Evolutionary conservation across 2,888 invertebrate species (phyloP), one percentile per base, ranked within the genome.

Genomic region (Loripinus fragilis): DNA sequence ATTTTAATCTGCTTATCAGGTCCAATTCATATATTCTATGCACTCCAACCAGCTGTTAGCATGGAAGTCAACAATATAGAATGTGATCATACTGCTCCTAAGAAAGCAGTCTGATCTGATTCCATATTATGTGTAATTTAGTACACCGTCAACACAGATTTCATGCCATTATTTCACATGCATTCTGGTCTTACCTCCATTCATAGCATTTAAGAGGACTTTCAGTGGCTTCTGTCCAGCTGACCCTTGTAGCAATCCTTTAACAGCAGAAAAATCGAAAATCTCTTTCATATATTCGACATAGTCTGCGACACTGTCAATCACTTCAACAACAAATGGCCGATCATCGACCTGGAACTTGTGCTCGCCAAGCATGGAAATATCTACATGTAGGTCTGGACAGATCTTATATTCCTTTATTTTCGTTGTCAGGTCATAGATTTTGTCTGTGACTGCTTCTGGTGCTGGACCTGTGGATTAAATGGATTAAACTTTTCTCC

Each of bases 281-380:
- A 99, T 98, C 89, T 96, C 96, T 94, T 98, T 97, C 99, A 99
- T 99, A 83, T 97, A 95, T 0, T 95, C 94, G 0, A 97, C 95
- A 92, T 99, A 99, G 92, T 98, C 97, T 23, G 95, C 95, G 0
- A 99, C 98, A 0, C 98, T 95, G 94, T 99, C 98, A 72, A 99
- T 96, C 0, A 99, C 95, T 85, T 97, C 96, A 20, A 93, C 91
- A 12, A 80, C 87, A 78, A 94, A 93, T 0, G 80, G 33, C 33
- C 80, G 77, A 10, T 88, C 89, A 74, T 92, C 91, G 90, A 96
- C 96, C 86, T 95, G 94, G 91, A 95, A 97, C 42, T 93, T 95
- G 71, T 95, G 95, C 0, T 95, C 94, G 0, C 97, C 97, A 88
- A 97, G 95, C 91, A 95, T 95, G 73, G 85, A 79, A 20, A 93